A percentile compares a stretch with the other conserved stretches of the same genome.
Evolutionary conservation across 2,888 invertebrate species (phyloP).

Genomic region (Leucoma salicis): DNA sequence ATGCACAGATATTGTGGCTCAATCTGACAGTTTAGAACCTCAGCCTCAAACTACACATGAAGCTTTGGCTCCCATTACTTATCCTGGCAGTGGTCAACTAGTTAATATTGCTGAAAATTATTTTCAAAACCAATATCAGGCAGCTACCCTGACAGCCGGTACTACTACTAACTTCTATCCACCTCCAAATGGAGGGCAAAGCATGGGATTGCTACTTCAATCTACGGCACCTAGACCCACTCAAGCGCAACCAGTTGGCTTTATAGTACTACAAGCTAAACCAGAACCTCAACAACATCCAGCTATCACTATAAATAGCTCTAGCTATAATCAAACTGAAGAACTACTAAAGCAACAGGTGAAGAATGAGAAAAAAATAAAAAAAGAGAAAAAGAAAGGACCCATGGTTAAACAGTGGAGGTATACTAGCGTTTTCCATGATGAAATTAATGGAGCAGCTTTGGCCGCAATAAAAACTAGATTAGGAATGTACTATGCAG

Average conservation of each 20-base stretch:
- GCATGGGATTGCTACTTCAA: conserved; percentile 72
- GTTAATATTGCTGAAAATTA: conserved; percentile 78
- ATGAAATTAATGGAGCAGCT: conserved; percentile 79
- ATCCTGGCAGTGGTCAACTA: conserved; percentile 73
- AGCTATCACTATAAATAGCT: conserved; percentile 54
- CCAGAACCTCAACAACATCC: conserved; percentile 61
- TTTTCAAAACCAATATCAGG: conserved; percentile 75
- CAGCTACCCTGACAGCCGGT: conserved; percentile 56
- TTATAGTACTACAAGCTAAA: conserved; percentile 71
- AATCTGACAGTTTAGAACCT: conserved; percentile 43
- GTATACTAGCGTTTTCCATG: conserved; percentile 81
- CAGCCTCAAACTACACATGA: conserved; percentile 52
- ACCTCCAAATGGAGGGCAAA: conserved; percentile 63
- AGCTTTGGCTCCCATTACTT: conserved; percentile 58
- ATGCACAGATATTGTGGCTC: conserved; percentile 50
- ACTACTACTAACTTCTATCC: conserved; percentile 71
- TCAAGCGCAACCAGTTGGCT: conserved; percentile 56
- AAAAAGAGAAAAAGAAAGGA: conserved; percentile 69
- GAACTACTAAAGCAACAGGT: conserved; percentile 42
- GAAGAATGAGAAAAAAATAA: conserved; percentile 57
- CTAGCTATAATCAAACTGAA: conserved; percentile 43
- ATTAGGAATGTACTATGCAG: conserved; percentile 77
- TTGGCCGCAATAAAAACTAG: conserved; percentile 78
- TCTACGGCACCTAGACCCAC: conserved; percentile 58
- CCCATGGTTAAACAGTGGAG: conserved; percentile 81